Conservation (phyloP, 2,797 vertebrate genomes). For the Acanthornis magna region DNA sequence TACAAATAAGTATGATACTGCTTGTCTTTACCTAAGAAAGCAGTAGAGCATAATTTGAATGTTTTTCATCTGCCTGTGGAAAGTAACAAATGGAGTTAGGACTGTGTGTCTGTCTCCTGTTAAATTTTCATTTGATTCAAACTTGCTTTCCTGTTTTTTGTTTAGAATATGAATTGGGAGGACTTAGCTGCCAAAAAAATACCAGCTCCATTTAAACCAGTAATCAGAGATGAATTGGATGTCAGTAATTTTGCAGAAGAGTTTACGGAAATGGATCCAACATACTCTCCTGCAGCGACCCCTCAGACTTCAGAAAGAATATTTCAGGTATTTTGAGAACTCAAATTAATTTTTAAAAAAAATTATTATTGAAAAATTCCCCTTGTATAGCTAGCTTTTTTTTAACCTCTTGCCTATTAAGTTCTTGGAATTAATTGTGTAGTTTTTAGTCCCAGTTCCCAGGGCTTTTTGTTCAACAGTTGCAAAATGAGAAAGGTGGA, state of each 20-base stretch:
- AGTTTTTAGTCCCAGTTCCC: background rate
- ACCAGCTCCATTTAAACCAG: constrained; percentile 91
- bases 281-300: constrained; percentile 94
- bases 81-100: background rate
- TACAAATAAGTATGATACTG: background rate
- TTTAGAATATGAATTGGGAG: constrained; percentile 95
- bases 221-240: constrained; percentile 95
- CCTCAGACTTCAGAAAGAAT: constrained; percentile 94
- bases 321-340: constrained; percentile 85
- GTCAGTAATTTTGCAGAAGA: constrained; percentile 98
- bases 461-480: background rate
- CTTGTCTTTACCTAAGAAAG: background rate
- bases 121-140: background rate
- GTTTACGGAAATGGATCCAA: constrained; percentile 99
- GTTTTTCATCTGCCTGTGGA: background rate
- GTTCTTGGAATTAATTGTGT: background rate
- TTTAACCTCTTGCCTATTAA: background rate
- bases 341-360: background rate
- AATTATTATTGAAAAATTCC: background rate
- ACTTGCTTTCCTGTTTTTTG: constrained; percentile 13
- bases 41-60: background rate
- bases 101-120: background rate
- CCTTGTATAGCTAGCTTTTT: background rate
- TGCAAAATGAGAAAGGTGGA: background rate
- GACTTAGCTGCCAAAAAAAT: constrained; percentile 95